Base-by-base conservation (phyloP, 2,888 invertebrate genomes). In the Leptopilina syphax region DNA sequence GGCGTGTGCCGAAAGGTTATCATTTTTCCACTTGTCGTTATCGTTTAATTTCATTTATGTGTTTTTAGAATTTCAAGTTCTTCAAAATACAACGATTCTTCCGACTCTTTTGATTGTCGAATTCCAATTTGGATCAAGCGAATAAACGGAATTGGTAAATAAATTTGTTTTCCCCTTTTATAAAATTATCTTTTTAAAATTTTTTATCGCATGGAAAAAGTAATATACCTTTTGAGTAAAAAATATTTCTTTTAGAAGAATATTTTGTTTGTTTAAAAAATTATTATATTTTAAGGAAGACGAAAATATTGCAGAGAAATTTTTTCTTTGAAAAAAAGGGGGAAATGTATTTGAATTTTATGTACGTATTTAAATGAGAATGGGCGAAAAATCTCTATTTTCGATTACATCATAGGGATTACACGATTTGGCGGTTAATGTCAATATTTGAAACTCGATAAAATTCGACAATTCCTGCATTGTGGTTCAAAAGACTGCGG, bases 391-490 rank as follows among this genome's bases (percentile, higher is more conserved):
- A 50, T 73, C 57, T 57, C 54, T 57, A 54, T 34, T 73, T 57
- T 73, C 73, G 73, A 73, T 73, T 73, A 73, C 73, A 54, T 57
- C 73, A 73, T 12, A 57, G 27, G 27, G 57, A 73, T 57, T 73
- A 73, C 73, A 41, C 9, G 57, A 73, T 73, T 57, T 57, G 73
- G 34, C 34, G 54, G 73, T 57, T n/a, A 70, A 70, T 54, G 57
- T 57, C 73, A 73, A 73, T 73, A 73, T 73, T 73, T 79, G 77
- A 79, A 6, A 65, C 10, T 41, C 10, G 81, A 81, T 83, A 79
- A 81, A 81, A 79, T 82, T 82, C 65, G 80, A 82, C 83, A 83
- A 83, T 82, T 78, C 80, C 65, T 54, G 47, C 77, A 82, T 83
- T 83, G 80, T 81, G n/a, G 50, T 27, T 24, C 47, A 73, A 27